phyloP scores from a whole-genome alignment of 2,113 vertebrate species.

The Glareola pratincola region DNA sequence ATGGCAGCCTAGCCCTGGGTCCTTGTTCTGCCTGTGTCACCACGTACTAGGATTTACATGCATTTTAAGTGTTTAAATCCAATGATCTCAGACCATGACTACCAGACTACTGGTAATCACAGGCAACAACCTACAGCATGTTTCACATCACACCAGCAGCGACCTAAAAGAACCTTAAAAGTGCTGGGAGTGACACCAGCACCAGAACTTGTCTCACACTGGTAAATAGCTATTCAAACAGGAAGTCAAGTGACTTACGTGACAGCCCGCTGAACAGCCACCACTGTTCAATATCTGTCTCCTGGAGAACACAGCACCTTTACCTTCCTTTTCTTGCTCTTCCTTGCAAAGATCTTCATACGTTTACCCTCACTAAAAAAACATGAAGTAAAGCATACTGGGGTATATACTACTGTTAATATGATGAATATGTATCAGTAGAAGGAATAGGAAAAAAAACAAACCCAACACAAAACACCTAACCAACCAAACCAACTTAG shows the following conservation, averaged over 20 bases:
- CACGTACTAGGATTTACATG: not conserved
- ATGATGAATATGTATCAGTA: not conserved
- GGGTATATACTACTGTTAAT: not conserved
- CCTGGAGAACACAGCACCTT: not conserved
- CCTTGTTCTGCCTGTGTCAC: not conserved
- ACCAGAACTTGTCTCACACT: not conserved
- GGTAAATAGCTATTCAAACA: not conserved
- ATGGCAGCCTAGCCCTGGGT: too few species aligned
- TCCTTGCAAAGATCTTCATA: not conserved
- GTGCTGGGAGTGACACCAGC: not conserved
- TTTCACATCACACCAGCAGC: not conserved
- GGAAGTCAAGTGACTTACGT: not conserved
- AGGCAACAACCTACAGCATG: not conserved
- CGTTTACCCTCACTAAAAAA: not conserved
- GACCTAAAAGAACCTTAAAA: not conserved
- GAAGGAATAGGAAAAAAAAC: not conserved
- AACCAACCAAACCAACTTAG: not conserved
- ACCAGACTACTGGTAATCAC: not conserved
- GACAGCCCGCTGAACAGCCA: not conserved
- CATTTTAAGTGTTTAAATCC: not conserved
- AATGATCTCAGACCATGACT: not conserved
- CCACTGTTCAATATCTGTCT: not conserved
- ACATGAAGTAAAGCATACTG: not conserved
- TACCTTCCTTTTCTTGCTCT: not conserved
- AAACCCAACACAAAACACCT: not conserved